phyloP scores from a whole-genome alignment of 2,797 vertebrate genomes.

The Microtus californicus region DNA sequence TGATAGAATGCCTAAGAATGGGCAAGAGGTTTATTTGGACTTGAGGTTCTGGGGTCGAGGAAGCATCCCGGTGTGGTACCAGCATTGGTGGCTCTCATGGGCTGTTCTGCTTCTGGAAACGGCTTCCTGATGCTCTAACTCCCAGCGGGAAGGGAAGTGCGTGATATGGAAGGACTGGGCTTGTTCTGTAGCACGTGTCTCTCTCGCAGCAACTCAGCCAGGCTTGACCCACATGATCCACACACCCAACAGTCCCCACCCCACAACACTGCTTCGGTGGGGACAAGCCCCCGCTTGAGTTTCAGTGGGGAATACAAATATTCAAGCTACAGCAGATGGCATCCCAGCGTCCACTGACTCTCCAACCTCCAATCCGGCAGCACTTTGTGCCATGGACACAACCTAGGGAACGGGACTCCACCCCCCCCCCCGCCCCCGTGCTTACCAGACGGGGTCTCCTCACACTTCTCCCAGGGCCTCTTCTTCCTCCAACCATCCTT shows the following conservation, averaged over 20 bases:
- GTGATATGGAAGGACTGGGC: not conserved
- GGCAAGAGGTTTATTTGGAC: not conserved
- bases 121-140: not conserved
- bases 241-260: not conserved
- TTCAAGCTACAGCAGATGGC: not conserved
- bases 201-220: not conserved
- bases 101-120: not conserved
- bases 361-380: not conserved
- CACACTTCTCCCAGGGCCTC: rapidly evolving
- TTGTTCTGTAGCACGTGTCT: not conserved
- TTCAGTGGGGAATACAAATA: not conserved
- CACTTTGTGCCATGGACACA: not conserved
- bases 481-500: not conserved
- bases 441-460: not conserved
- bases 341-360: not conserved
- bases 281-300: not conserved
- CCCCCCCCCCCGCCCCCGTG: not conserved
- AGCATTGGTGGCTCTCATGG: not conserved
- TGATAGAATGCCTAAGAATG: not conserved
- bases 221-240: not conserved
- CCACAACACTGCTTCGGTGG: not conserved
- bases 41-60: not conserved
- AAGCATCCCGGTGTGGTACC: not conserved
- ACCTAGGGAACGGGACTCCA: not conserved
- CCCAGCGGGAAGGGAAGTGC: not conserved